phyloP scores from a whole-genome alignment of 2,888 invertebrate genomes.

The Sialis fuliginosa region DNA sequence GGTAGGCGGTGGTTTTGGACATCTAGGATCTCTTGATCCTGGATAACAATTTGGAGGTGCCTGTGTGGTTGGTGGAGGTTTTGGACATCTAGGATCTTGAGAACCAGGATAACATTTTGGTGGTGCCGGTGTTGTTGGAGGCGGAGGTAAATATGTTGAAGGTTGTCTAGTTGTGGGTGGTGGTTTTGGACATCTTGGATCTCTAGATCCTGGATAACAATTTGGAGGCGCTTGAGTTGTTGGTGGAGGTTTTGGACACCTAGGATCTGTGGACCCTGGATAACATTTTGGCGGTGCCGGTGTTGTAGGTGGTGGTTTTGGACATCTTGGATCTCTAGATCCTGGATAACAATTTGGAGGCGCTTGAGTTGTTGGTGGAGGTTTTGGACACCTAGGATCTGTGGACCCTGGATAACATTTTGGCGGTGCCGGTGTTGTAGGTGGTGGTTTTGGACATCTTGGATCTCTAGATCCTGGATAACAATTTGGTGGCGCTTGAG shows the following conservation, averaged over 20 bases:
- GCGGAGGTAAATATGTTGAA: constrained; percentile 18
- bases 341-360: constrained; percentile 14
- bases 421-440: constrained; percentile 8
- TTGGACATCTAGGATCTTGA: constrained; percentile 22
- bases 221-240: constrained; percentile 4
- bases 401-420: constrained; percentile 13
- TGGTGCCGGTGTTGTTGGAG: constrained; percentile 12
- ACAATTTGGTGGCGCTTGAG: constrained; percentile 13
- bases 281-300: constrained; percentile 18
- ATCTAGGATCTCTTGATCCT: constrained; percentile 21
- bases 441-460: constrained; percentile 14
- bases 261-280: constrained; percentile 12
- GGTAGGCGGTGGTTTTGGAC: constrained; percentile 12
- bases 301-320: constrained; percentile 15
- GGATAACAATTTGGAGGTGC: constrained; percentile 20
- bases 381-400: constrained; percentile 10
- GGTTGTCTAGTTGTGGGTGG: constrained; percentile 13
- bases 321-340: constrained; percentile 16
- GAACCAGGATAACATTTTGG: constrained; percentile 21
- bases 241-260: constrained; percentile 15
- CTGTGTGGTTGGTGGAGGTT: constrained; percentile 10
- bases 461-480: constrained; percentile 19
- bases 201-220: constrained; percentile 19
- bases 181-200: constrained; percentile 17
- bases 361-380: constrained; percentile 13